Conservation (phyloP, 1,140 invertebrate species). For the Rhagoletis pomonella region DNA sequence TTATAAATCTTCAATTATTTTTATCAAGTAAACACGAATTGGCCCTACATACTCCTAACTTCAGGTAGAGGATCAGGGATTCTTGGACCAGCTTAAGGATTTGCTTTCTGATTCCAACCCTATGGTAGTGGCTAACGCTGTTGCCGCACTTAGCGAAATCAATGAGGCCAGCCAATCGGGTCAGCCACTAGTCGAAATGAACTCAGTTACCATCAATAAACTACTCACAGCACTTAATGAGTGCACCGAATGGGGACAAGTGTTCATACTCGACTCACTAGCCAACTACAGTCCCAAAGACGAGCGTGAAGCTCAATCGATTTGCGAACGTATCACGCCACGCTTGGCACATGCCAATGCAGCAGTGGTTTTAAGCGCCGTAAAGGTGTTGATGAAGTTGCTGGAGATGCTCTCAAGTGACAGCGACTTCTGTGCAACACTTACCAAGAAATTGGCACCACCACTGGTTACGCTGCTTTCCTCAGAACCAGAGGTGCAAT, state of each 20-base stretch:
- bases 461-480: slow-evolving; percentile 98
- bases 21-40: slow-evolving; percentile 24
- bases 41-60: background rate
- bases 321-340: slow-evolving; percentile 98
- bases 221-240: slow-evolving; percentile 98
- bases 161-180: slow-evolving; percentile 97
- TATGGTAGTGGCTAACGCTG: slow-evolving; percentile 99
- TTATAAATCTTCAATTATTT: slow-evolving; percentile 57
- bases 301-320: slow-evolving; percentile 98
- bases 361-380: slow-evolving; percentile 98
- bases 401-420: slow-evolving; percentile 97
- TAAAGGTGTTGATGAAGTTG: slow-evolving; percentile 97
- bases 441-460: slow-evolving; percentile 98
- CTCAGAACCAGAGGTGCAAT: slow-evolving; percentile 99
- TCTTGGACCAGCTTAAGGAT: slow-evolving; percentile 97
- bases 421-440: slow-evolving; percentile 93
- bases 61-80: slow-evolving; percentile 84
- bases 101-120: slow-evolving; percentile 99
- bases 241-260: slow-evolving; percentile 99
- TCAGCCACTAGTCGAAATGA: slow-evolving; percentile 95
- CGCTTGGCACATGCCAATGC: slow-evolving; percentile 99
- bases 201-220: slow-evolving; percentile 98
- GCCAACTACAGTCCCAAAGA: slow-evolving; percentile 98
- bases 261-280: slow-evolving; percentile 98
- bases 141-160: slow-evolving; percentile 98